Evolutionary conservation across 2,888 invertebrate genomes (phyloP), one percentile per base, ranked within the genome.

Genomic region (Nymphalis urticae): DNA sequence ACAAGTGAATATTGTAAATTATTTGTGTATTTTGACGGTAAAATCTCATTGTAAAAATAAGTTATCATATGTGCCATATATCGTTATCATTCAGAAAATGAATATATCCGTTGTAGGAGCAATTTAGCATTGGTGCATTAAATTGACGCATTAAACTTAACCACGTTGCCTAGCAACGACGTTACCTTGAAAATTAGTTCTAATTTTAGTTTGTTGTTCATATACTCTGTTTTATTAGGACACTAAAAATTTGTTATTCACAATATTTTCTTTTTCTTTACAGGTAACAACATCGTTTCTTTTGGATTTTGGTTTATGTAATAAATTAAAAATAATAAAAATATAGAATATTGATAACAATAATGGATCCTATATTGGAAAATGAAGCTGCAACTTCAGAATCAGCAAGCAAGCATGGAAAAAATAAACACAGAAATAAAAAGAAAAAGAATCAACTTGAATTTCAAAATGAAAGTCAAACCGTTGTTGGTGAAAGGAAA

Each of bases 361-460:
- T 76, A 75, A 92, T 92, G 92, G 92, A 92, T 85, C 92, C 92
- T 75, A 92, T 92, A 77, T 82, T 92, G 84, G 92, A 92, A 89
- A 92, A 92, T 86, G 92, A 92, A 83, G 83, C 87, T 71, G 88
- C 89, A 68, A 82, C 88, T 61, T 82, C 88, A 58, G 92, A 90
- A 66, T 86, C 90, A 60, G 85, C 88, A 32, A 80, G 80, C 16
- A 92, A 88, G 78, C 85, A 85, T 84, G 90, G 88, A 58, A 92
- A 92, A 79, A 82, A 86, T 48, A 90, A 89, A 82, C 85, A 89
- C 62, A 89, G 90, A 77, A 84, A 89, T 68, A 92, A 88, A 80
- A 91, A 91, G 80, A 92, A 90, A 77, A 90, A 87, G 72, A 83
- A 76, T 71, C 80, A 82, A 71, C 71, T 77, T 58, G 87, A 89